Evolutionary conservation across 2,888 invertebrate genomes (phyloP).

Genomic region (Esperia sulphurella): DNA sequence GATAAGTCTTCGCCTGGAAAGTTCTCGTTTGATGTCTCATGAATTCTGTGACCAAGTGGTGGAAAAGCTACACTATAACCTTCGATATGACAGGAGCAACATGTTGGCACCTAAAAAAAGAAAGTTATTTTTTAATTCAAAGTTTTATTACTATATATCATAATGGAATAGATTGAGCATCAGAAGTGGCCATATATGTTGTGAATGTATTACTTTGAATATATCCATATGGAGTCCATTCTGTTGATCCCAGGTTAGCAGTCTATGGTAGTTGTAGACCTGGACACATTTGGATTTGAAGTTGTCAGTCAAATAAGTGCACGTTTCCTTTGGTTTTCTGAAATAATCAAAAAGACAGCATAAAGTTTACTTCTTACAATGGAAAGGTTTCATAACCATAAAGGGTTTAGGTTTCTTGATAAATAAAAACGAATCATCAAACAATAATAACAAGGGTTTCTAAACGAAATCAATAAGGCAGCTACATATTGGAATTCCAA

Average conservation of each 20-base stretch:
- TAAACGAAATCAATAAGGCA: too few relatives aligned
- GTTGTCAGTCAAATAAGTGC: constrained; percentile 88
- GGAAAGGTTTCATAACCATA: too few relatives aligned
- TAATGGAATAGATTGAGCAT: neutral
- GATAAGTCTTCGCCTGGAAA: constrained; percentile 79
- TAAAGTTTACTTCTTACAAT: too few relatives aligned
- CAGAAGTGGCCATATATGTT: neutral
- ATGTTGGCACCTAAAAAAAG: constrained; percentile 83
- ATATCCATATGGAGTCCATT: constrained; percentile 91
- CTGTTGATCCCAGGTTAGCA: constrained; percentile 89
- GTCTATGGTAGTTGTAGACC: constrained; percentile 90
- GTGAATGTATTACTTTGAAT: constrained; percentile 80
- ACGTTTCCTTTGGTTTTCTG: constrained; percentile 86
- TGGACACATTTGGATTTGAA: constrained; percentile 90
- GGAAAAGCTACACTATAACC: constrained; percentile 86
- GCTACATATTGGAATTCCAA: too few relatives aligned
- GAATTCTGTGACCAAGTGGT: constrained; percentile 76
- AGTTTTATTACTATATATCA: too few relatives aligned
- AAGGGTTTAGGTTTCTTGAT: too few relatives aligned
- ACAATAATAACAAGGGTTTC: too few relatives aligned
- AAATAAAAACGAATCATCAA: too few relatives aligned
- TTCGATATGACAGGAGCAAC: constrained; percentile 90
- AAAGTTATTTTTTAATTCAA: neutral
- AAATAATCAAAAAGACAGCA: constrained; percentile 18
- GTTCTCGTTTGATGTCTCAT: constrained; percentile 70